phyloP scores from a whole-genome alignment of 2,888 invertebrate species.

The Mechanitis mazaeus region DNA sequence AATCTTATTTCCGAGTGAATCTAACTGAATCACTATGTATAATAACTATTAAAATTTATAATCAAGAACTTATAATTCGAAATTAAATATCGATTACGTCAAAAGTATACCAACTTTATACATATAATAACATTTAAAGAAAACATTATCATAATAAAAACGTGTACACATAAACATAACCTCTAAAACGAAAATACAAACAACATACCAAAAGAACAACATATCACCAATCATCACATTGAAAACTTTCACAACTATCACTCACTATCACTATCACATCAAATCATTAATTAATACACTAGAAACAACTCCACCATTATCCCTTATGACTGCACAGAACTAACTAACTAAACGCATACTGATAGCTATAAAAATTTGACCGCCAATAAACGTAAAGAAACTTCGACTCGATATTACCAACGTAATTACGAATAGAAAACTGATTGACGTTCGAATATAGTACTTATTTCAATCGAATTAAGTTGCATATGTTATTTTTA shows the following conservation, averaged over 20 bases:
- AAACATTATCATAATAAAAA: neutral
- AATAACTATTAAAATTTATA: too few relatives aligned
- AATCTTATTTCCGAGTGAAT: too few relatives aligned
- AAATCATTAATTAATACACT: conserved; percentile 34
- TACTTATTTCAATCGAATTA: conserved; percentile 33
- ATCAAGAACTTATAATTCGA: too few relatives aligned
- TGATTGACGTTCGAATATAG: conserved; percentile 31
- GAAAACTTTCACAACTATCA: conserved; percentile 26
- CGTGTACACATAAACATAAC: conserved; percentile 19
- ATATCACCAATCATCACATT: conserved; percentile 21
- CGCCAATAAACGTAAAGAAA: conserved; percentile 61
- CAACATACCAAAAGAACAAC: conserved; percentile 18
- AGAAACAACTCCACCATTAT: conserved; percentile 38
- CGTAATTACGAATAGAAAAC: conserved; percentile 16
- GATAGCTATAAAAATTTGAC: conserved; percentile 63
- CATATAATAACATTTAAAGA: too few relatives aligned
- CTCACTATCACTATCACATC: conserved; percentile 22
- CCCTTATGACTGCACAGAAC: conserved; percentile 45
- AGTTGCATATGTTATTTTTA: conserved; percentile 16
- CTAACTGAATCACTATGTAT: too few relatives aligned
- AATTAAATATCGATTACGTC: too few relatives aligned
- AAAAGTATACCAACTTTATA: too few relatives aligned
- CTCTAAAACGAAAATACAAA: conserved; percentile 17
- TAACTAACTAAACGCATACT: conserved; percentile 48
- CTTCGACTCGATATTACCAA: conserved; percentile 43